A percentile compares a stretch with the other conserved stretches of the same genome.
These are phyloP conservation scores for Sebastes matsubarae DNA, from an alignment of 2,797 vertebrate species.

Conservation along the genomic window DNA sequence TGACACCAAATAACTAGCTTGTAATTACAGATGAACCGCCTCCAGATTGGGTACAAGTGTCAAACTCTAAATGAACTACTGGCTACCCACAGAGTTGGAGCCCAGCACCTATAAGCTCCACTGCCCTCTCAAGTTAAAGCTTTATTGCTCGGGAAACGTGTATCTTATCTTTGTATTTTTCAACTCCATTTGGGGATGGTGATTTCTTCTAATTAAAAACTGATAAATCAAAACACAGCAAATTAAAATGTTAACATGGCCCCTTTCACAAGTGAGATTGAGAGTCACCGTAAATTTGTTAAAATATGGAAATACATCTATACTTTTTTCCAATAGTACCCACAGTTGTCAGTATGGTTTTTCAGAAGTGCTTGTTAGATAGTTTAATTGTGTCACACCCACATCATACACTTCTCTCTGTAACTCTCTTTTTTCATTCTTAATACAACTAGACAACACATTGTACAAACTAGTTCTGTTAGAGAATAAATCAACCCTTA, in stretches of 20 bases:
- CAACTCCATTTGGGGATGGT: background rate
- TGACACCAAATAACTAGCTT: conserved; percentile 14
- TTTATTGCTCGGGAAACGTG: background rate
- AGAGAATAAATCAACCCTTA: background rate
- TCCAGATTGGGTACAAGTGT: background rate
- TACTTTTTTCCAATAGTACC: background rate
- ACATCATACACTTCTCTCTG: background rate
- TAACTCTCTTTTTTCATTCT: background rate
- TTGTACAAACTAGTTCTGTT: background rate
- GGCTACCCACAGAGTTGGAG: background rate
- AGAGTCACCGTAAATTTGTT: background rate
- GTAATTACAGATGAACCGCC: conserved; percentile 7
- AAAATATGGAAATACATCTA: background rate
- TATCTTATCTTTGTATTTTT: background rate
- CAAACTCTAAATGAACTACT: conserved; percentile 1
- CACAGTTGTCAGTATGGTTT: background rate
- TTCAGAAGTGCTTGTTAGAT: background rate
- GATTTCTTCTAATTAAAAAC: background rate
- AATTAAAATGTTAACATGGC: background rate
- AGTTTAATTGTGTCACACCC: background rate
- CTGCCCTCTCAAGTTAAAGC: background rate
- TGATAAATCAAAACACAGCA: background rate
- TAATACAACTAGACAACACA: background rate
- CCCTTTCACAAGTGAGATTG: background rate
- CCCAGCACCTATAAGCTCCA: background rate